Evolutionary conservation across 1,140 invertebrate genomes (phyloP).

Genomic region (Aricia agestis): DNA sequence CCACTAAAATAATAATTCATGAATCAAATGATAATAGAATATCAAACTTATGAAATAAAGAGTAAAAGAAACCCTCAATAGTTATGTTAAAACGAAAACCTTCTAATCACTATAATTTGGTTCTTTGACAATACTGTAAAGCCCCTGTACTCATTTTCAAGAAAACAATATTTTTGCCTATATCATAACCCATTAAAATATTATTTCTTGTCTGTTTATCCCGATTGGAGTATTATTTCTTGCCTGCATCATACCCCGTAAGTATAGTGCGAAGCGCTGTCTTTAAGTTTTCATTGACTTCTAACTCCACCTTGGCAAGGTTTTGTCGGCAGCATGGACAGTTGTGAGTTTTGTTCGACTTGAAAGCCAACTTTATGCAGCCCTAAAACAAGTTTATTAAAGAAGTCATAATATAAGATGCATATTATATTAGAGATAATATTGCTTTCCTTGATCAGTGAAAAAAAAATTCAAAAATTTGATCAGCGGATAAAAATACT

Average conservation of each 20-base stretch:
- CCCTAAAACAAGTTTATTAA: constrained; percentile 41
- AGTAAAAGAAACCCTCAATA: not conserved
- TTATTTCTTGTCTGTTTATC: no score
- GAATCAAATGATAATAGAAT: not conserved
- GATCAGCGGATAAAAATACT: no score
- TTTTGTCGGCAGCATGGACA: constrained; percentile 84
- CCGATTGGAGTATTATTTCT: constrained; percentile 34
- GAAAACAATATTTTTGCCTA: not conserved
- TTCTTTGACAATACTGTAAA: constrained; percentile 4
- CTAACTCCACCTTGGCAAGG: constrained; percentile 77
- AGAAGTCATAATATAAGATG: not conserved
- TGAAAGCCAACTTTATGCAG: constrained; percentile 83
- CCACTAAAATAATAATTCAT: no score
- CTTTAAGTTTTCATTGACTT: constrained; percentile 77
- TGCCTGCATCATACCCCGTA: constrained; percentile 80
- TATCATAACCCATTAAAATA: no score
- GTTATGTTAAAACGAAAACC: not conserved
- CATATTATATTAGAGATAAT: not conserved
- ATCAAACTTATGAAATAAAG: not conserved
- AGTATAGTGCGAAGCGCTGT: constrained; percentile 77
- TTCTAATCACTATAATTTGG: not conserved
- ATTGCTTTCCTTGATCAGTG: no score
- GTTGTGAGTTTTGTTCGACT: constrained; percentile 77
- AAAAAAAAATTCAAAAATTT: no score
- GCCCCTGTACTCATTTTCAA: not conserved